Evolutionary conservation across 2,888 invertebrate species (phyloP), one percentile per base, ranked within the genome.

Genomic region (Cataglyphis albicans): DNA sequence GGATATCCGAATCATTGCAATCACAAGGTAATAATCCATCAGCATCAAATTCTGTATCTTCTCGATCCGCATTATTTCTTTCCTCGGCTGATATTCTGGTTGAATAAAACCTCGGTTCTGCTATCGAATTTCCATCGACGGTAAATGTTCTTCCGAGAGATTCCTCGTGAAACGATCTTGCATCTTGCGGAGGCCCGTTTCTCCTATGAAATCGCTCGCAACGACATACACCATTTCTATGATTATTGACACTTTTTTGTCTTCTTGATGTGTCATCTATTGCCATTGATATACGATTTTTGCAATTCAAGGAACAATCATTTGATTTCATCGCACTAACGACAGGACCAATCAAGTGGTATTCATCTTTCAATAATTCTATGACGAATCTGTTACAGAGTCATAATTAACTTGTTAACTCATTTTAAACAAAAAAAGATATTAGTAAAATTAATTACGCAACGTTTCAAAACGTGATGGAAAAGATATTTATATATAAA

Each of bases 291-390:
- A 6, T 9, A 1, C 87, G 81, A 29, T 75, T 64, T 12, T 0
- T 57, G 25, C 67, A 67, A 64, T 21, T 41, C 3, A 15, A 68
- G 5, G 76, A 32, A 15, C 82, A 83, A 18, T 48, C 55, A 21
- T 29, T 38, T 7, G 38, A 68, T 3, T 84, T 85, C 63, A 55
- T 76, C 4, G 75, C 63, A 35, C 70, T 78, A 10, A 88, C 90
- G 41, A 87, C 64, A 3, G 92, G 89, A 3, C 91, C 92, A 9
- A 91, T 48, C 0, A 91, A 83, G 6, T 86, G 70, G 59, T 91
- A 92, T 29, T 86, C 82, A 10, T 92, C 84, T 5, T 65, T 29
- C 29, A 87, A 52, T 21, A 89, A 72, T 64, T 88, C 85, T 52
- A 88, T 75, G 3, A 85, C 90, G 57, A 90, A 91, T 38, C 92